Evolutionary conservation across 2,888 invertebrate species (phyloP), one percentile per base, ranked within the genome.

Genomic region (Leucophenga montana): DNA sequence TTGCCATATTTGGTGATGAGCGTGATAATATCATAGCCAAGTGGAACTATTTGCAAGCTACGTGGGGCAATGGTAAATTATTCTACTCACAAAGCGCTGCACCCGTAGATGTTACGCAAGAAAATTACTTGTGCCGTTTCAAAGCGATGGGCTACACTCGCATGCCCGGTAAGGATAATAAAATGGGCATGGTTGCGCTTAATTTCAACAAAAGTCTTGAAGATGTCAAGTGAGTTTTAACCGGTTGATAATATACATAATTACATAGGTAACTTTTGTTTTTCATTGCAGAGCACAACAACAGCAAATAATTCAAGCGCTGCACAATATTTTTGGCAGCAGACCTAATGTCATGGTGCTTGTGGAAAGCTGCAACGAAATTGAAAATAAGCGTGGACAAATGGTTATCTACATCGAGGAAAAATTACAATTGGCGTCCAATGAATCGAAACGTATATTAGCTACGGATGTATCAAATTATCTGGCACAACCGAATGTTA

Each of bases 91-190:
- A 93, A 66, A 93, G 92, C 77, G 94, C 94, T 6, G 82, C 86
- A 0, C 94, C 96, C 0, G 92, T 97, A 6, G 95, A 95, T 68
- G 93, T 97, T 75, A 95, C 94, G 62, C 94, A 95, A 68, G 94
- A 96, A 82, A 98, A 98, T 88, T 95, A 96, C 0, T 92, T 97
- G 65, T 98, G 97, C 84, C 92, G 96, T 56, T 97, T 99, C 86
- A 99, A 98, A 89, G 95, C 97, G 0, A 95, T 99, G 67, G 97
- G 97, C 0, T 99, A 98, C 86, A 96, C 95, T 77, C 92, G 94
- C 20, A 92, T 98, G 76, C 95, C 97, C 0, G 93, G 93, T 3
- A 92, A 94, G 64, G 95, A 95, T 73, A 97, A 97, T 85, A 95
- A 96, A 82, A 95, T 98, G 82, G 99, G 99, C 0, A 90, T 96